Conservation (phyloP, 2,888 invertebrate species). For the Oscheius sp. region DNA sequence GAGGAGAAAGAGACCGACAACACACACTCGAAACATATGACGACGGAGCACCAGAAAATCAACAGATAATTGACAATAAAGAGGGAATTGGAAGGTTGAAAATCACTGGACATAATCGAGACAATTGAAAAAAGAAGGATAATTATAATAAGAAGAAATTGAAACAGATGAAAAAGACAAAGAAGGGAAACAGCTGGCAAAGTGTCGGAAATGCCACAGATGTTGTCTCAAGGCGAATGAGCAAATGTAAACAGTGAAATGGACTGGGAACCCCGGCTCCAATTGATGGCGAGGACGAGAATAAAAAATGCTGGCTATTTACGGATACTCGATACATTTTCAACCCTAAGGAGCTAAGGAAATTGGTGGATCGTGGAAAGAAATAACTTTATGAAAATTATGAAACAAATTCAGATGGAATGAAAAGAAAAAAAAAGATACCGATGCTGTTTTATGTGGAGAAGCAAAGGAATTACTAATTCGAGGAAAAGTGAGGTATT, state of each 20-base stretch:
- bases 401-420: background rate
- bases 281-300: background rate
- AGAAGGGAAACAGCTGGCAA: slow-evolving; percentile 4
- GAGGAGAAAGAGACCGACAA: background rate
- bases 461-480: no score
- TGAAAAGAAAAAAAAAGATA: no score
- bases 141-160: background rate
- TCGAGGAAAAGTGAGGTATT: no score
- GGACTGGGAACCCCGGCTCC: background rate
- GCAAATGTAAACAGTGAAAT: slow-evolving; percentile 21
- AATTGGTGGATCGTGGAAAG: no score
- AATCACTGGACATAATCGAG: background rate
- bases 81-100: no score
- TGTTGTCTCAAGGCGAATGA: slow-evolving; percentile 17
- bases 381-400: background rate
- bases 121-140: background rate
- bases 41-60: background rate
- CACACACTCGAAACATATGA: slow-evolving; percentile 28
- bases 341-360: no score
- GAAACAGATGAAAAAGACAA: background rate
- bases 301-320: background rate
- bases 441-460: no score
- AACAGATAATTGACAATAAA: no score
- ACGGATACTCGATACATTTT: no score
- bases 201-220: slow-evolving; percentile 22